Evolutionary conservation across 2,888 invertebrate genomes (phyloP).

Genomic region (Eustalomyia histrio): DNA sequence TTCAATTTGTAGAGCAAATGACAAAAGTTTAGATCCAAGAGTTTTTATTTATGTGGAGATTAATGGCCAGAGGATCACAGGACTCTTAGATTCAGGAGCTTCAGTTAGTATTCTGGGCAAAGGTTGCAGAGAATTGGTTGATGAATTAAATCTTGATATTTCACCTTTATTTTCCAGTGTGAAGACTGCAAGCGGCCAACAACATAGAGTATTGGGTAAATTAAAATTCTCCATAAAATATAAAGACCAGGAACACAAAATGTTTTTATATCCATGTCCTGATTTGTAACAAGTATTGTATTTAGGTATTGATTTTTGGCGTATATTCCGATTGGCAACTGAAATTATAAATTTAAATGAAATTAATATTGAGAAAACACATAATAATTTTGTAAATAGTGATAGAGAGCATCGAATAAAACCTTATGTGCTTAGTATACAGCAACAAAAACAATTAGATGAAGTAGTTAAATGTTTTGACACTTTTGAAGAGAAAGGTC

Average conservation of each 20-base stretch:
- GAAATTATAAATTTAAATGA: conserved; percentile 20
- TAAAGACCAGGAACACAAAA: conserved; percentile 4
- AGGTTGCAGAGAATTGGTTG: neutral
- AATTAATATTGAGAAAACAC: neutral
- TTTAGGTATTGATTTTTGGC: conserved; percentile 38
- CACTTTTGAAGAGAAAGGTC: conserved; percentile 18
- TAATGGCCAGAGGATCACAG: neutral
- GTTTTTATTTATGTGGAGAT: neutral
- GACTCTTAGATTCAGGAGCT: neutral
- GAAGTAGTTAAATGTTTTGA: neutral
- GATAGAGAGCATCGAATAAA: neutral
- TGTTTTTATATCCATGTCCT: conserved; percentile 20
- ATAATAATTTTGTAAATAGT: neutral
- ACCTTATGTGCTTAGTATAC: conserved; percentile 2
- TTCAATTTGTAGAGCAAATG: neutral
- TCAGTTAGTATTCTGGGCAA: conserved; percentile 24
- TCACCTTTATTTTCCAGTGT: neutral
- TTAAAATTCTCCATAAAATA: conserved; percentile 5
- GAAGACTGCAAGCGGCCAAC: conserved; percentile 20
- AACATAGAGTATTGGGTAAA: conserved; percentile 4
- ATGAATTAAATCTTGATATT: neutral
- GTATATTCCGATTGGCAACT: neutral
- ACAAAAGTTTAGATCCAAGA: neutral
- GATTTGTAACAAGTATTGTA: conserved; percentile 21
- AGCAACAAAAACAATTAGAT: neutral